phyloP scores from a whole-genome alignment of 2,888 invertebrate species.

The Lissocephala sabroskyi region DNA sequence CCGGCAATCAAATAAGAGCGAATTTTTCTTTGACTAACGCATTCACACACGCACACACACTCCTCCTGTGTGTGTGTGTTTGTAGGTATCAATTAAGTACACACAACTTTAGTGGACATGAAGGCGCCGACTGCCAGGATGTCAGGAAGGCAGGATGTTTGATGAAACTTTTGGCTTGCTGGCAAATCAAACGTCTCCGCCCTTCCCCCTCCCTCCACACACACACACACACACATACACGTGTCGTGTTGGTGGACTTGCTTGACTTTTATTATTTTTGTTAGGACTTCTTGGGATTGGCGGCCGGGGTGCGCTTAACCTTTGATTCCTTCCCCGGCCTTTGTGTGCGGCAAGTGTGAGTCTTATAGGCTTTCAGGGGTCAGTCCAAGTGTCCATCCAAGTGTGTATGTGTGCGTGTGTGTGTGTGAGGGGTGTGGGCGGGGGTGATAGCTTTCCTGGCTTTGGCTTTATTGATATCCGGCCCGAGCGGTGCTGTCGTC shows the following conservation, averaged over 20 bases:
- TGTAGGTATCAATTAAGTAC: background rate
- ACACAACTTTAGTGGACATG: background rate
- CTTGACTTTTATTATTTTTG: slow-evolving; percentile 61
- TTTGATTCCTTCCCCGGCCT: background rate
- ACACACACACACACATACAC: background rate
- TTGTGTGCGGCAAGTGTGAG: slow-evolving; percentile 11
- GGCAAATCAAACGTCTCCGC: background rate
- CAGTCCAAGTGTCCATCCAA: background rate
- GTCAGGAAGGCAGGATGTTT: background rate
- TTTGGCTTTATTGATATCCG: slow-evolving; percentile 54
- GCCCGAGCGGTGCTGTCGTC: slow-evolving; percentile 40
- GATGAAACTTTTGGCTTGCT: slow-evolving; percentile 25
- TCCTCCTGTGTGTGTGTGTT: too few species aligned
- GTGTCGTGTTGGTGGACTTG: too few species aligned
- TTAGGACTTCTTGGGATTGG: slow-evolving; percentile 38
- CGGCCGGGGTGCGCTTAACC: slow-evolving; percentile 3
- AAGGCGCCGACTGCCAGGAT: too few species aligned
- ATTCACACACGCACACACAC: too few species aligned
- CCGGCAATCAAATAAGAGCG: too few species aligned
- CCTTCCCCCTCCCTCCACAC: too few species aligned
- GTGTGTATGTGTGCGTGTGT: slow-evolving; percentile 10
- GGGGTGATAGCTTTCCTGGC: slow-evolving; percentile 26
- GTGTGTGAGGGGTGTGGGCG: slow-evolving; percentile 9
- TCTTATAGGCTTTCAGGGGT: slow-evolving; percentile 35
- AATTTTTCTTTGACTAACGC: too few species aligned